Base-by-base conservation (phyloP, 2,797 vertebrate genomes). In the Coilia nasus region DNA sequence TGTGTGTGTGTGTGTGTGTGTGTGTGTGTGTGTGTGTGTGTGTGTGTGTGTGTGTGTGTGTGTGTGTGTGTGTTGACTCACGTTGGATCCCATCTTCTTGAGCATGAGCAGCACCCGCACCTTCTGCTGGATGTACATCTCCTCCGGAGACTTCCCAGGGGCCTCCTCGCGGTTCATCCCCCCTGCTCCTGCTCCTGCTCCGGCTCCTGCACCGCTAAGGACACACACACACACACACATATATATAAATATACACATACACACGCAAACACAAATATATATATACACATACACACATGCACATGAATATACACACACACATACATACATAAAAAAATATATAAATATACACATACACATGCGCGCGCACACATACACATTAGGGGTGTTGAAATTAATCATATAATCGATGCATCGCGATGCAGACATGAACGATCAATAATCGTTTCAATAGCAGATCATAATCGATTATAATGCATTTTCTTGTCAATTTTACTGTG, bases 61-160 rank as follows among this genome's bases (percentile, higher is more conserved):
- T 10, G 7, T 10, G 64, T 71, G 64, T 35, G 64, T 71, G 64
- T 71, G 50, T 54, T 78, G 83, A 96, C 97, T 96, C 95, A 99
- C 98, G 82, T 99, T 99, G 89, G 98, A 99, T 91, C 98, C 98
- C 98, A 99, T 99, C 96, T 99, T 99, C 95, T 98, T 97, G 85
- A 99, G 97, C 98, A 99, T 99, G 92, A 99, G 98, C 88, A 99
- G 97, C 91, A 99, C 98, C 83, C 98, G 96, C 91, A 99, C 98
- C 95, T 99, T 99, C 96, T 99, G 98, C 93, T 99, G 98, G 87
- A 99, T 95, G 91, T 99, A 99, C 97, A 98, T 97, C 95, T 99
- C 98, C 95, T 99, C 98, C 96, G 98, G 97, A 96, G 97, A 98
- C 97, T 99, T 99, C 92, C 97, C 98, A 93, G 98, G 96, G 93